Base-by-base conservation (phyloP, 2,888 invertebrate species). In the Mayetiola destructor region DNA sequence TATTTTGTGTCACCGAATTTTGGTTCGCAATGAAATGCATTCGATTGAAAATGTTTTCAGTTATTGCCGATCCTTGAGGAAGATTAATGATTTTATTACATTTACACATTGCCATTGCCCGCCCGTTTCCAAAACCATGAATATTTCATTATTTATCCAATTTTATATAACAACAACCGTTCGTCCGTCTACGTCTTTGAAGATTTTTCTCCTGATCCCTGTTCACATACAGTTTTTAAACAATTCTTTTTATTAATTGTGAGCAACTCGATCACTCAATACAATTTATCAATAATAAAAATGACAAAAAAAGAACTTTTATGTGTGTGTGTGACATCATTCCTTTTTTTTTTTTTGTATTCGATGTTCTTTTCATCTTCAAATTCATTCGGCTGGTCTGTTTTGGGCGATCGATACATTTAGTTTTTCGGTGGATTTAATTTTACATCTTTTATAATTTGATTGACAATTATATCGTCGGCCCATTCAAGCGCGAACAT, bases 71-170 rank as follows among this genome's bases (percentile, higher is more conserved):
- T 48, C 48, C 5, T 48, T 16, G 27, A 48, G n/a, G 23, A 48
- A 48, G 48, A 48, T 48, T 48, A 48, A 48, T 48, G 48, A 48
- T 48, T 48, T 48, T n/a, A 48, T 48, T 48, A n/a, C 48, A 48
- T 48, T 48, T n/a, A n/a, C n/a, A n/a, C n/a, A n/a, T 48, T 27
- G 48, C 27, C 27, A n/a, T 27, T 4, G 12, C 9, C 16, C n/a
- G n/a, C n/a, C n/a, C 37, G 14, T n/a, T 37, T 48, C 16, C 48
- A n/a, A 27, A 48, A 27, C 27, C 27, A 48, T 48, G 27, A 48
- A 48, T 48, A 48, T 48, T 48, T 48, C n/a, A 48, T 48, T 42
- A 23, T 21, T 42, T 16, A n/a, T n/a, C 12, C 23, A 23, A 23
- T 21, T 48, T 48, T 48, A 42, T n/a, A n/a, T n/a, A n/a, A n/a